Conservation (phyloP, 2,797 vertebrate species). For the Streptopelia turtur region DNA sequence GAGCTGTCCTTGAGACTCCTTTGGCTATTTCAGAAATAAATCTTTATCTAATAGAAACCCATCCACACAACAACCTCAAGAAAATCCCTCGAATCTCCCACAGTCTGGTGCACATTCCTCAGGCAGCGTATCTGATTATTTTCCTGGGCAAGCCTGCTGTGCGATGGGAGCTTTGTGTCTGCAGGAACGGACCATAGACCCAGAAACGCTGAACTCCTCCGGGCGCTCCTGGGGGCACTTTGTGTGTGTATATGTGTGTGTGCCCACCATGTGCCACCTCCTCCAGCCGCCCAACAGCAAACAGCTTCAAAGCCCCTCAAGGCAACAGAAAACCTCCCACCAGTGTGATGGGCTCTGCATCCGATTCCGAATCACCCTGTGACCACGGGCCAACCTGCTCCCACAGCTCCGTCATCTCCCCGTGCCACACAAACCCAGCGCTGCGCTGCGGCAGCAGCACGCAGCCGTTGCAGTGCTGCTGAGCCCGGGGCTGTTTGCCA, state of each 20-base stretch:
- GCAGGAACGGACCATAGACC: neutral
- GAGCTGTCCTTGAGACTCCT: too few relatives aligned
- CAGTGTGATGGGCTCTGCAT: neutral
- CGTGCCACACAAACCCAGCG: neutral
- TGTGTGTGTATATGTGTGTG: too few relatives aligned
- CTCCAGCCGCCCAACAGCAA: neutral
- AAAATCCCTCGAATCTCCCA: too few relatives aligned
- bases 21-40: too few relatives aligned
- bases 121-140: neutral
- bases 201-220: neutral
- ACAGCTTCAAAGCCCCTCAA: neutral
- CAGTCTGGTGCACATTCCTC: neutral
- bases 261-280: accelerated
- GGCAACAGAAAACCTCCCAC: neutral
- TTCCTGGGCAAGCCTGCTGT: neutral
- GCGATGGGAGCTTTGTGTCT: neutral
- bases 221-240: neutral
- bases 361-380: neutral
- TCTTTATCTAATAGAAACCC: too few relatives aligned
- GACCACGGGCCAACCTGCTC: neutral
- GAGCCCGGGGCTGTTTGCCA: too few relatives aligned
- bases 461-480: neutral
- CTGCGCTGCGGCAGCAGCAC: neutral
- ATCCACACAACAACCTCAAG: too few relatives aligned
- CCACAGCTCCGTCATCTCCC: neutral